Evolutionary conservation across 2,888 invertebrate genomes (phyloP), one percentile per base, ranked within the genome.

Genomic region (Timandra comae): DNA sequence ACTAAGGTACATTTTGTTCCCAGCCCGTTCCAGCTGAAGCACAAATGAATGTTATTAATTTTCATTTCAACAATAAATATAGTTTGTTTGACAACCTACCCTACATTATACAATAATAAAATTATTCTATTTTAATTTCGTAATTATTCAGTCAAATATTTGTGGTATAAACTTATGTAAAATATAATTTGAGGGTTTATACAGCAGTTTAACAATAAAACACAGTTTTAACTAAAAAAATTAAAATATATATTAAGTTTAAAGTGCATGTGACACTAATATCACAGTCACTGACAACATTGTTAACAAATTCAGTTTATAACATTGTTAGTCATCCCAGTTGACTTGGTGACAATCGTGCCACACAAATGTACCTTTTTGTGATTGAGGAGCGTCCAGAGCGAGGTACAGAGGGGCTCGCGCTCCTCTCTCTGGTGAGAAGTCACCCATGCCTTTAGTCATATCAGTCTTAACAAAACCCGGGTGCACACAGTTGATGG

Each of bases 391-490:
- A 27, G 85, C 85, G 41, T 84, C 81, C 33, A 85, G 46, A 5
- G 81, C 82, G 44, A 85, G 53, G 49, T 78, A 82, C 7, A 85
- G 52, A 3, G 85, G 85, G 13, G 81, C 82, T 28, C 58, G 60
- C 1, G 85, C 82, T 5, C 85, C 85, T 43, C 85, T 58, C 47
- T 82, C 82, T 0, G 85, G 76, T 19, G 70, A 69, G 43, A 84
- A 82, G 41, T 84, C 81, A 16, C 85, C 85, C 79, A 81, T 78
- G 16, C 77, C 81, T 58, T 82, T 82, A 8, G 85, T 85, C 85
- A 85, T 81, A 46, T 82, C 85, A 46, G 81, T 81, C 64, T 77
- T 85, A 29, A 85, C 76, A 69, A 84, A 85, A 40, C 85, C 85
- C 22, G 85, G 85, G 52, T 85, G 85, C 33, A 84, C 82, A 78